phyloP scores from a whole-genome alignment of 2,797 vertebrate genomes.

The Gambusia yucatana region DNA sequence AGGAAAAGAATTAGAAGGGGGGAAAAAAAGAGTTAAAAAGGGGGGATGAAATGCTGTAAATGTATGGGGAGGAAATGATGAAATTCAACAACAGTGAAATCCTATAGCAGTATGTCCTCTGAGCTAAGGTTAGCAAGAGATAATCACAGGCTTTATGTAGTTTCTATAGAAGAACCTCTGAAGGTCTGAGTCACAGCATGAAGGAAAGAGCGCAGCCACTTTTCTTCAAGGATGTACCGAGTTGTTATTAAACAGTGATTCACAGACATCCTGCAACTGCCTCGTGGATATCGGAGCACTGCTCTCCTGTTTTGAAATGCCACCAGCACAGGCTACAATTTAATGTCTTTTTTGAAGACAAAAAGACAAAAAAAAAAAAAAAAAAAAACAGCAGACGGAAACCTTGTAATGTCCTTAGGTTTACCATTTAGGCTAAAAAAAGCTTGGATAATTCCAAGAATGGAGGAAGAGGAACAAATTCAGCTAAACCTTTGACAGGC shows the following conservation, averaged over 20 bases:
- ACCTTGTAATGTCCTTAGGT: conserved; percentile 13
- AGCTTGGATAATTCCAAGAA: not conserved
- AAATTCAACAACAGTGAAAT: conserved; percentile 20
- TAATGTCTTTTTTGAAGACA: conserved; percentile 6
- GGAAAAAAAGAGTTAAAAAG: conserved; percentile 29
- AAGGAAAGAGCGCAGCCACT: conserved; percentile 30
- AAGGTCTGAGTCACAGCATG: conserved; percentile 56
- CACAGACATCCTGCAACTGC: conserved; percentile 34
- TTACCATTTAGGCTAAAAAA: conserved; percentile 25
- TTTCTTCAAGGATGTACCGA: conserved; percentile 34
- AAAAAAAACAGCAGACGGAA: conserved; percentile 1
- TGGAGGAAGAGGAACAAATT: conserved; percentile 7
- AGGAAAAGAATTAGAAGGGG: conserved; percentile 30
- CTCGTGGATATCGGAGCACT: conserved; percentile 19
- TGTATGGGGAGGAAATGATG: conserved; percentile 25
- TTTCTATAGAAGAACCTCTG: conserved; percentile 56
- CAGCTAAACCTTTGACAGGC: conserved; percentile 23
- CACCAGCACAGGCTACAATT: conserved; percentile 24
- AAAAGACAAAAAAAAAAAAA: not conserved
- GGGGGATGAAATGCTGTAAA: conserved; percentile 35
- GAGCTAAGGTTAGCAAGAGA: conserved; percentile 52
- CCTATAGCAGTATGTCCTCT: conserved; percentile 25
- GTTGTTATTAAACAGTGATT: conserved; percentile 64
- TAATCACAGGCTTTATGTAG: conserved; percentile 69
- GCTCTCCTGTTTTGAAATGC: conserved; percentile 32